Evolutionary conservation across 2,797 vertebrate species (phyloP), one percentile per base, ranked within the genome.

Genomic region (Notoglanidium macrostoma): DNA sequence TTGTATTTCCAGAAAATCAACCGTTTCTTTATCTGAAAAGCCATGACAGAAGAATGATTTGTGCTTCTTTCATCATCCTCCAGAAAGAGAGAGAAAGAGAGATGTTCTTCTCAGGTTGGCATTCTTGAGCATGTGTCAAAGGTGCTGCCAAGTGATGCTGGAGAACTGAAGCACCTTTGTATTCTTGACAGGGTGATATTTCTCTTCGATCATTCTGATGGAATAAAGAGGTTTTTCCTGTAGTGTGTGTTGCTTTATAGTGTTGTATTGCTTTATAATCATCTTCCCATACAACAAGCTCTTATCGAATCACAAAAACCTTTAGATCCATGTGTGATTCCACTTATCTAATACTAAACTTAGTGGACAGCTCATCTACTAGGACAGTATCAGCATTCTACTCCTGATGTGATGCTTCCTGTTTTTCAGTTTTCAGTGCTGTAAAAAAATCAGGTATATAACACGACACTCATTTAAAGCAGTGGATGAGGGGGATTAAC

Each of bases 21-120:
- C 87, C 76, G 68, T 65, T 92, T 86, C 83, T 91, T 85, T 87
- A 85, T 90, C 80, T 86, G 86, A 90, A 86, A 68, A 35, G 82
- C 72, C 51, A 84, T 87, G 83, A 78, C 57, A 54, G 78, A 55
- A 63, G 83, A 77, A 61, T 86, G 89, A 92, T 91, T 91, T 90
- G 87, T 91, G 85, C 61, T 82, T 88, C 88, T 89, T 91, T 90
- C 65, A 90, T 92, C 89, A 74, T 86, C 87, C 51, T 91, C 87
- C 89, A 92, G 67, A 83, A 78, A 51, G 35, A 32, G 29, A 86
- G 57, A 51, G 35, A 32, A 26, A 86, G 57, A 88, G 72, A 83
- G 84, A 88, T 72, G 63, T 88, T 88, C 88, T 84, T 49, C 23
- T 72, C 26, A 35, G 51, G 63, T 35, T 89, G 70, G 85, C 83